Percentiles rank a stretch among this genome's conserved stretches.
phyloP scores from a whole-genome alignment of 2,888 invertebrate genomes.

The Cylindroiulus punctatus region DNA sequence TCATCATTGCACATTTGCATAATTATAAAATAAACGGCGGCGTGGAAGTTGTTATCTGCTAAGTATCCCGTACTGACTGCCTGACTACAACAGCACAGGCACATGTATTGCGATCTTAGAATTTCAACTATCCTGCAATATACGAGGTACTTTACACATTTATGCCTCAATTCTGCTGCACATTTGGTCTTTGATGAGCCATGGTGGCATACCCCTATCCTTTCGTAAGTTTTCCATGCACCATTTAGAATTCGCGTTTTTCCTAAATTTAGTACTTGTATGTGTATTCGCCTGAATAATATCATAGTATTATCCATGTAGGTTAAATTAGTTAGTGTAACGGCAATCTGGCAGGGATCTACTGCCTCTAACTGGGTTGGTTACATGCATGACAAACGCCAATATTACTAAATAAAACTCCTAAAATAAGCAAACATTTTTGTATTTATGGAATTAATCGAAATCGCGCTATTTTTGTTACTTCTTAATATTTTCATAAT shows the following conservation, averaged over 20 bases:
- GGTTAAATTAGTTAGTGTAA: no score
- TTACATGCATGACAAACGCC: no score
- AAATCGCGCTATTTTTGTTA: no score
- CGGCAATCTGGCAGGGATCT: no score
- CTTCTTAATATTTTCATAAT: no score
- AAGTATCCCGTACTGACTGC: neutral
- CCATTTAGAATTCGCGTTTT: no score
- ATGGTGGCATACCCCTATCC: neutral
- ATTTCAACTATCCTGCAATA: slow-evolving; percentile 8
- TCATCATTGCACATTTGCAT: slow-evolving; percentile 17
- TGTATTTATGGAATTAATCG: no score
- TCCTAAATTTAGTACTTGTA: no score
- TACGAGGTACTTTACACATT: slow-evolving; percentile 22
- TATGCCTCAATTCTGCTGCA: slow-evolving; percentile 10
- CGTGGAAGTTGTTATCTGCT: neutral
- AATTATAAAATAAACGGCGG: slow-evolving; percentile 32
- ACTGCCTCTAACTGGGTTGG: no score
- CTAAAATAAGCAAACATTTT: no score
- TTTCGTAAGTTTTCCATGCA: neutral
- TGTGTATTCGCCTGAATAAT: neutral
- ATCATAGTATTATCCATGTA: neutral
- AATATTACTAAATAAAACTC: no score
- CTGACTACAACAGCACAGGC: no score
- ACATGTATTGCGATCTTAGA: neutral
- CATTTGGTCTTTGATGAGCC: slow-evolving; percentile 9